Evolutionary conservation across 2,888 invertebrate genomes (phyloP).

Genomic region (Netelia melanura): DNA sequence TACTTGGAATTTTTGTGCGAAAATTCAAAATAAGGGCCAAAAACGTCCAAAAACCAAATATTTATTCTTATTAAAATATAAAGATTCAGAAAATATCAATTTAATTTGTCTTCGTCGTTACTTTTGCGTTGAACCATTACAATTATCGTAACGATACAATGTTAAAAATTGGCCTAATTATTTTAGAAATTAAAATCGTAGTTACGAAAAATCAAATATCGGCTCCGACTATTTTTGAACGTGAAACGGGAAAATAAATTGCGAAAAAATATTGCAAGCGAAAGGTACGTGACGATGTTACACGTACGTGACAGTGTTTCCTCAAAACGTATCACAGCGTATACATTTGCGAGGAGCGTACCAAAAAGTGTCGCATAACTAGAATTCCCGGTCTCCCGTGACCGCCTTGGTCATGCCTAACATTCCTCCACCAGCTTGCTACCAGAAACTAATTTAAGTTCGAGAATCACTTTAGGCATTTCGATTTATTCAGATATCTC

Average conservation of each 20-base stretch:
- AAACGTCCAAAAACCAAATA: too few relatives aligned
- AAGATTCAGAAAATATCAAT: too few relatives aligned
- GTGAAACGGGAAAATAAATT: background rate
- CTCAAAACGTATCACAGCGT: background rate
- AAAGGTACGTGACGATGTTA: background rate
- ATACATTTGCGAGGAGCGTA: constrained; percentile 6
- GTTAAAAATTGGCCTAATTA: too few relatives aligned
- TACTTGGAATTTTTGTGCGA: too few relatives aligned
- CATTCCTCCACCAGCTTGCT: constrained; percentile 26
- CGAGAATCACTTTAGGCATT: constrained; percentile 83
- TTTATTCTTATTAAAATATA: too few relatives aligned
- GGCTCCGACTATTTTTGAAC: background rate
- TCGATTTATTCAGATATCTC: constrained; percentile 83
- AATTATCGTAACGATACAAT: too few relatives aligned
- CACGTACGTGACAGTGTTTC: background rate
- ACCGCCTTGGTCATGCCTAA: constrained; percentile 57
- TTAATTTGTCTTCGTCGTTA: too few relatives aligned
- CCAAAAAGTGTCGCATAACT: constrained; percentile 45
- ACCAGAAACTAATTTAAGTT: constrained; percentile 83
- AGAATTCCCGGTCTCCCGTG: constrained; percentile 55
- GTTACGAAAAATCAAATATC: too few relatives aligned
- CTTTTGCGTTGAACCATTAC: too few relatives aligned
- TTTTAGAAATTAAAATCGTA: too few relatives aligned
- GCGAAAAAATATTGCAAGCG: background rate
- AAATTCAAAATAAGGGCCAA: too few relatives aligned